phyloP scores from a whole-genome alignment of 2,797 vertebrate species.

The Galaxias olidus region DNA sequence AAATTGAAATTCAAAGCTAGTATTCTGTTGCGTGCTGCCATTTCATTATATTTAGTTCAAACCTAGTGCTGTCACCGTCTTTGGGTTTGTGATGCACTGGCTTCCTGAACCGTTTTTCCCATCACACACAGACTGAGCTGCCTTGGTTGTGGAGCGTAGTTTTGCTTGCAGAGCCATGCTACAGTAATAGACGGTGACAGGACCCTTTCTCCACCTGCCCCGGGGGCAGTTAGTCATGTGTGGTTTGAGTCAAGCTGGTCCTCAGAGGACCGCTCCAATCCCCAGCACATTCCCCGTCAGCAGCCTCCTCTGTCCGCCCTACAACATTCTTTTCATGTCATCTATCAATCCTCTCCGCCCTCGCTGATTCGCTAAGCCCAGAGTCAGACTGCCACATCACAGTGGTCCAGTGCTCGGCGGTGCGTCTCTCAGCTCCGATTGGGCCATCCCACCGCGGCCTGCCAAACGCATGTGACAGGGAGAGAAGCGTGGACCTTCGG shows the following conservation, averaged over 20 bases:
- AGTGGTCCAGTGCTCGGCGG: constrained; percentile 50
- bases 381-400: constrained; percentile 57
- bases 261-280: constrained; percentile 64
- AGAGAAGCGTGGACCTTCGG: constrained; percentile 66
- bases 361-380: constrained; percentile 48
- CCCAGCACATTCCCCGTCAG: constrained; percentile 65
- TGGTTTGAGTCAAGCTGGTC: constrained; percentile 62
- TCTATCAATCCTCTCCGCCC: constrained; percentile 71
- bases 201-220: constrained; percentile 71
- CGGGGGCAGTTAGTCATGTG: constrained; percentile 67
- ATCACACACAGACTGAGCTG: constrained; percentile 37
- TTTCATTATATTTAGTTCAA: too few relatives aligned
- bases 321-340: constrained; percentile 68
- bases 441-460: constrained; percentile 59
- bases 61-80: too few relatives aligned
- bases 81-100: too few relatives aligned
- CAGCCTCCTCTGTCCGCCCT: constrained; percentile 45
- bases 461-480: constrained; percentile 74
- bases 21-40: too few relatives aligned
- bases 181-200: constrained; percentile 75
- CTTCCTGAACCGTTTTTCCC: background rate
- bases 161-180: constrained; percentile 59
- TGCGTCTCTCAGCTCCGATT: constrained; percentile 48
- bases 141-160: constrained; percentile 49
- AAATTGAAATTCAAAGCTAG: too few relatives aligned